Evolutionary conservation across 2,888 invertebrate genomes (phyloP).

Genomic region (Cataglyphis livida): DNA sequence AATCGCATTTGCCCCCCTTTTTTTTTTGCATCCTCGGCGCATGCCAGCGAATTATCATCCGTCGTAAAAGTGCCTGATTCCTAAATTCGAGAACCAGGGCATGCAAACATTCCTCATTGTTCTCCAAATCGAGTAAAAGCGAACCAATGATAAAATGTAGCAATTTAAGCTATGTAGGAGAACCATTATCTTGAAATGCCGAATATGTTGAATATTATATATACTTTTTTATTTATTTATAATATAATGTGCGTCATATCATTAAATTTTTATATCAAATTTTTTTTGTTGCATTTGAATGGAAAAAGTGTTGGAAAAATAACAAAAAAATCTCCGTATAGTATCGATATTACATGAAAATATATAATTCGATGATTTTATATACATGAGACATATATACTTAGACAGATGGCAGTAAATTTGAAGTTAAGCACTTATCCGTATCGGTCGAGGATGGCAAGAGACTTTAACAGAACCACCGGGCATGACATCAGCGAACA

Average conservation of each 20-base stretch:
- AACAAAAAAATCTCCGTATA: not conserved
- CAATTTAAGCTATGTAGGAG: not conserved
- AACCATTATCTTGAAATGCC: not conserved
- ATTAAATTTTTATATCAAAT: not conserved
- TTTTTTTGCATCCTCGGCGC: constrained; percentile 29
- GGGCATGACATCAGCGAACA: constrained; percentile 64
- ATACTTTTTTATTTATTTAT: not conserved
- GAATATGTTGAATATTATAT: not conserved
- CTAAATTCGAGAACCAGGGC: constrained; percentile 24
- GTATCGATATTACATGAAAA: not conserved
- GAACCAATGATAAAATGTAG: not conserved
- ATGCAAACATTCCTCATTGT: constrained; percentile 12
- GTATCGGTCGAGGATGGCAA: constrained; percentile 62
- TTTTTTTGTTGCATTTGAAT: not conserved
- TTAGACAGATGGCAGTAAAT: constrained; percentile 66
- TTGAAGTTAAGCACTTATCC: constrained; percentile 67
- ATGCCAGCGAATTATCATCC: constrained; percentile 46
- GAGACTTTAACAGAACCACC: constrained; percentile 48
- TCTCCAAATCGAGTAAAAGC: not conserved
- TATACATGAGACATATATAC: constrained; percentile 53
- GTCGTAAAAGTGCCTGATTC: constrained; percentile 48
- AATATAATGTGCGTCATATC: not conserved
- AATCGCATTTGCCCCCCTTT: constrained; percentile 36
- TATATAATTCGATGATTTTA: constrained; percentile 55
- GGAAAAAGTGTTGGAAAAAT: not conserved